Conservation (phyloP, 2,888 invertebrate genomes). For the Phorcus lineatus region DNA sequence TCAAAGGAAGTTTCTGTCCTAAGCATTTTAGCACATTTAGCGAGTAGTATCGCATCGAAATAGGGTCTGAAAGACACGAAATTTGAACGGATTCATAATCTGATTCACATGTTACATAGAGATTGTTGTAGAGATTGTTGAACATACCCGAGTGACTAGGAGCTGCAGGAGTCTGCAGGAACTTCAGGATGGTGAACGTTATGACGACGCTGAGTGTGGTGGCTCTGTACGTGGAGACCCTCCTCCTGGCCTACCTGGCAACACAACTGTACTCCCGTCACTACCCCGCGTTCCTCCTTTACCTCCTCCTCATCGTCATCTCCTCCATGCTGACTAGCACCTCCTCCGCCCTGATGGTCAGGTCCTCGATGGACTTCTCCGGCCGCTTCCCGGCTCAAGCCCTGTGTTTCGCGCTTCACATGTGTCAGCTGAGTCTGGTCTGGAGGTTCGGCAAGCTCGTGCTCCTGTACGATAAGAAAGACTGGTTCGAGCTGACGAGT, state of each 20-base stretch:
- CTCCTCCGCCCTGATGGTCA: slow-evolving; percentile 53
- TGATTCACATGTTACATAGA: too few species aligned
- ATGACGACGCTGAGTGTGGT: slow-evolving; percentile 28
- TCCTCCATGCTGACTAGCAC: slow-evolving; percentile 53
- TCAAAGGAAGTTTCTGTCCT: too few species aligned
- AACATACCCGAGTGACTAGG: not conserved
- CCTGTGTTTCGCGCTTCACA: slow-evolving; percentile 54
- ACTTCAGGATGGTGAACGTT: slow-evolving; percentile 19
- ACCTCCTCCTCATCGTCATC: slow-evolving; percentile 43
- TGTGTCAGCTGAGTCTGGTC: slow-evolving; percentile 54
- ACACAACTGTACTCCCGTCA: not conserved
- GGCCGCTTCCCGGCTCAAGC: slow-evolving; percentile 39
- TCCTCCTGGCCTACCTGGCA: slow-evolving; percentile 26
- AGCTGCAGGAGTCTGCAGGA: not conserved
- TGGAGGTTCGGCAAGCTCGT: slow-evolving; percentile 59
- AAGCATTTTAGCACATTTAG: too few species aligned
- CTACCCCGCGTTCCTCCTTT: slow-evolving; percentile 36
- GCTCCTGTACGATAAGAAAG: slow-evolving; percentile 49
- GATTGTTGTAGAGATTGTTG: too few species aligned
- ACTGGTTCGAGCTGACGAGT: slow-evolving; percentile 52
- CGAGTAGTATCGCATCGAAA: too few species aligned
- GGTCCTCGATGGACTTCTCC: slow-evolving; percentile 48
- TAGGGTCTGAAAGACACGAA: too few species aligned
- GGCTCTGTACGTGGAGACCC: slow-evolving; percentile 30
- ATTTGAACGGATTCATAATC: too few species aligned